Evolutionary conservation across 1,140 invertebrate genomes (phyloP).

Genomic region (Penaeus indicus): DNA sequence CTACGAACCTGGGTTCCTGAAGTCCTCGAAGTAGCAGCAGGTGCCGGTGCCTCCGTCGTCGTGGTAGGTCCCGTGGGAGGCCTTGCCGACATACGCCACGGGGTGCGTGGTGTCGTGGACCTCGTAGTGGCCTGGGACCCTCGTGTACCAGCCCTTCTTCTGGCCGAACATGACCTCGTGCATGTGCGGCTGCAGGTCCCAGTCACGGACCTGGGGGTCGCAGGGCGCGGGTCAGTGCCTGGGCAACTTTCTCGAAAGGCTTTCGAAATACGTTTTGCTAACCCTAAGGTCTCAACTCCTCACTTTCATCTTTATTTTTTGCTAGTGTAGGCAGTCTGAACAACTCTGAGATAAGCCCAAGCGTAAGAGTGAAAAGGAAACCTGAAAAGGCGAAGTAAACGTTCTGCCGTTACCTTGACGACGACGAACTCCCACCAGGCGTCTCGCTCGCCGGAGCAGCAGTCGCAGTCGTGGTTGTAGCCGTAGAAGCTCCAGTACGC

Average conservation of each 20-base stretch:
- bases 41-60: conserved; percentile 67
- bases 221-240: too few species aligned
- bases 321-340: background rate
- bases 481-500: conserved; percentile 66
- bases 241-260: background rate
- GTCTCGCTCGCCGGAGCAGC: conserved; percentile 52
- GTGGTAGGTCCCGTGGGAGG: conserved; percentile 66
- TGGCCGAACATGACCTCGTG: conserved; percentile 67
- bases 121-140: conserved; percentile 66
- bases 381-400: background rate
- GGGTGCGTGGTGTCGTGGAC: conserved; percentile 61
- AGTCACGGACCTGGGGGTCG: conserved; percentile 51
- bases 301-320: too few species aligned
- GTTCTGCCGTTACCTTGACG: conserved; percentile 52
- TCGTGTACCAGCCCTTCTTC: conserved; percentile 67
- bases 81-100: conserved; percentile 66
- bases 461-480: conserved; percentile 66
- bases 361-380: background rate
- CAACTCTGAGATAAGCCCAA: too few species aligned
- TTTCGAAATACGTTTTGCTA: background rate
- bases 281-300: background rate
- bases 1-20: conserved; percentile 64
- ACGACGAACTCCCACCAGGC: conserved; percentile 60
- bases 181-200: conserved; percentile 50
- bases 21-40: conserved; percentile 67